Percentiles rank a stretch among this genome's conserved stretches.
Conservation (phyloP, 2,797 vertebrate species). For the Chaetodon trifasciatus region DNA sequence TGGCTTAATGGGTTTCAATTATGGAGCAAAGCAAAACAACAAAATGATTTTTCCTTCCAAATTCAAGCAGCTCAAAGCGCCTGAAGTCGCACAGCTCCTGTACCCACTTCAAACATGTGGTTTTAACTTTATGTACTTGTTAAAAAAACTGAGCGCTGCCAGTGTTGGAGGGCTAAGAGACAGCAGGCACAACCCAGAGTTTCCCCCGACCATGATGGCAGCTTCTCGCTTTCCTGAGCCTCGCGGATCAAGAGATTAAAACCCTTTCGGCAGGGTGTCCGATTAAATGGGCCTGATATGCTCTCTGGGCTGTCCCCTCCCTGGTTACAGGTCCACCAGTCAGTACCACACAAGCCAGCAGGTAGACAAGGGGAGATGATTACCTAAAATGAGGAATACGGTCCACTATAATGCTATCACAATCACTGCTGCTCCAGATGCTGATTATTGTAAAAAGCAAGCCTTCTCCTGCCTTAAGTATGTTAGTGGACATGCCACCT, state of each 20-base stretch:
- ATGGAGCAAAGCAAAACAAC: constrained; percentile 4
- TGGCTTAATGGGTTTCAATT: constrained; percentile 33
- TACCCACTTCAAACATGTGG: constrained; percentile 10
- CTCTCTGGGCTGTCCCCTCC: constrained; percentile 62
- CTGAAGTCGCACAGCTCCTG: constrained; percentile 2
- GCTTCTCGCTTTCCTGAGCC: constrained; percentile 76
- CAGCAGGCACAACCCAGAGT: constrained; percentile 44
- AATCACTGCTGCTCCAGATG: neutral
- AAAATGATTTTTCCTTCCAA: neutral
- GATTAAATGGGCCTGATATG: constrained; percentile 80
- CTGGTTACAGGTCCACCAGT: constrained; percentile 37
- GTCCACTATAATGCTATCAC: neutral
- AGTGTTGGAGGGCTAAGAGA: constrained; percentile 26
- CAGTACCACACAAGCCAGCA: constrained; percentile 25
- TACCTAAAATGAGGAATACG: constrained; percentile 5
- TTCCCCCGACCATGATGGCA: constrained; percentile 52
- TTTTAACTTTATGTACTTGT: constrained; percentile 50
- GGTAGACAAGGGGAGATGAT: constrained; percentile 4
- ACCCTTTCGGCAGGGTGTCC: constrained; percentile 60
- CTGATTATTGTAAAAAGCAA: neutral
- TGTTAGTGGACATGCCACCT: neutral
- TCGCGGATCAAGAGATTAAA: constrained; percentile 84
- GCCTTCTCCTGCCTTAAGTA: neutral
- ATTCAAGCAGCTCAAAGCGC: constrained; percentile 5
- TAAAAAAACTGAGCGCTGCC: constrained; percentile 22